Conservation (phyloP, 1,140 invertebrate species). For the Drosophila arizonae region DNA sequence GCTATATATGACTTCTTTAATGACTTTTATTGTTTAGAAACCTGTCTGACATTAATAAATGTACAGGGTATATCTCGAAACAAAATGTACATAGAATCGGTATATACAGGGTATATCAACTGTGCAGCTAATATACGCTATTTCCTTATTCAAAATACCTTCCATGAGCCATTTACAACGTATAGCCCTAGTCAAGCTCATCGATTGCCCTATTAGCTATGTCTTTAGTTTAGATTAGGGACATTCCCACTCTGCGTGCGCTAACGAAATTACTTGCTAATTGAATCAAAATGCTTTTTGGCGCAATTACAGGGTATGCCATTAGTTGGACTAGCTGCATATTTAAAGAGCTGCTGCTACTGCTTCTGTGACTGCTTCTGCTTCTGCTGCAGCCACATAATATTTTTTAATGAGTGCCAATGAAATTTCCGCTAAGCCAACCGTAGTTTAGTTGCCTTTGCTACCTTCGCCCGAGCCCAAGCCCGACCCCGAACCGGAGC, state of each 20-base stretch:
- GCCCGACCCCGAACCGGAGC: too few relatives aligned
- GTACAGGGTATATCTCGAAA: too few relatives aligned
- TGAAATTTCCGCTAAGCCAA: slow-evolving; percentile 67
- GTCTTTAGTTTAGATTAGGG: neutral
- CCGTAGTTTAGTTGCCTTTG: slow-evolving; percentile 25
- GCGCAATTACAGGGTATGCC: slow-evolving; percentile 10
- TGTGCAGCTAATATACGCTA: neutral
- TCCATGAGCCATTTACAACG: neutral
- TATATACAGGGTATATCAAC: neutral
- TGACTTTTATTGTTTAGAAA: too few relatives aligned
- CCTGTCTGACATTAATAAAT: too few relatives aligned
- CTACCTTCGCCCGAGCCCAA: neutral
- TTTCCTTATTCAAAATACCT: neutral
- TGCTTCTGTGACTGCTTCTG: too few relatives aligned
- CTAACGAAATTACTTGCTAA: neutral
- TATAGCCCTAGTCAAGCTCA: neutral
- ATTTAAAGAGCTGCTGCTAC: neutral
- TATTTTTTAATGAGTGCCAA: slow-evolving; percentile 68
- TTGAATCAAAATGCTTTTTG: slow-evolving; percentile 1
- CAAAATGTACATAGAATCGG: too few relatives aligned
- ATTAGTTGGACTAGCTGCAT: neutral
- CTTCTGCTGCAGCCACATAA: neutral
- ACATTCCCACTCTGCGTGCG: neutral
- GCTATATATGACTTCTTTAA: too few relatives aligned
- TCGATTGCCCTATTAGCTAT: too few relatives aligned